These are phyloP conservation scores for Egretta garzetta DNA, from an alignment of 2,113 vertebrate genomes.

Conservation along the genomic window DNA sequence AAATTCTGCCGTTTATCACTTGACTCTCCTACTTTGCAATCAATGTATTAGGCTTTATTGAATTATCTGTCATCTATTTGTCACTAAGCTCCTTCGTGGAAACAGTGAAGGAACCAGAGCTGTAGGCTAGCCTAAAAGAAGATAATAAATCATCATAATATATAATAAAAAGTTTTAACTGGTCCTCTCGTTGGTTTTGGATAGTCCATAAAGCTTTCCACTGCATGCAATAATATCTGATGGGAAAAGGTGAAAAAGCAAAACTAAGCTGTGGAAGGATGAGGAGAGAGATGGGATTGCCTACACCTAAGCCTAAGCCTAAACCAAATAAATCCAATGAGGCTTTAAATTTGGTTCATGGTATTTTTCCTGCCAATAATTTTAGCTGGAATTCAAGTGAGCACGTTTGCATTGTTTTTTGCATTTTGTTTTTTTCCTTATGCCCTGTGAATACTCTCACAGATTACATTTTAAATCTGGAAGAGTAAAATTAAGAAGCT, in stretches of 20 bases:
- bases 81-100: not conserved
- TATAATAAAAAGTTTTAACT: not conserved
- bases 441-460: not conserved
- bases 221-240: not conserved
- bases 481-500: not conserved
- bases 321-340: not conserved
- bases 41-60: not conserved
- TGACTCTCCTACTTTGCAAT: not conserved
- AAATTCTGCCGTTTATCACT: conserved; percentile 9
- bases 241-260: not conserved
- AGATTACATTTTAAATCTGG: not conserved
- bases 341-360: not conserved
- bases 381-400: not conserved
- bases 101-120: not conserved
- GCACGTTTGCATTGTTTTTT: not conserved
- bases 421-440: not conserved
- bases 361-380: not conserved
- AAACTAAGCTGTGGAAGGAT: not conserved
- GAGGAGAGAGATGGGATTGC: not conserved
- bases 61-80: not conserved
- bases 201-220: not conserved
- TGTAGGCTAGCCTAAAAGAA: not conserved
- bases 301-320: not conserved
- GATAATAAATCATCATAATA: not conserved
- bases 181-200: not conserved